Percentiles rank a stretch among this genome's conserved stretches.
Conservation (phyloP, 2,113 vertebrate genomes). For the Halcyon senegalensis region DNA sequence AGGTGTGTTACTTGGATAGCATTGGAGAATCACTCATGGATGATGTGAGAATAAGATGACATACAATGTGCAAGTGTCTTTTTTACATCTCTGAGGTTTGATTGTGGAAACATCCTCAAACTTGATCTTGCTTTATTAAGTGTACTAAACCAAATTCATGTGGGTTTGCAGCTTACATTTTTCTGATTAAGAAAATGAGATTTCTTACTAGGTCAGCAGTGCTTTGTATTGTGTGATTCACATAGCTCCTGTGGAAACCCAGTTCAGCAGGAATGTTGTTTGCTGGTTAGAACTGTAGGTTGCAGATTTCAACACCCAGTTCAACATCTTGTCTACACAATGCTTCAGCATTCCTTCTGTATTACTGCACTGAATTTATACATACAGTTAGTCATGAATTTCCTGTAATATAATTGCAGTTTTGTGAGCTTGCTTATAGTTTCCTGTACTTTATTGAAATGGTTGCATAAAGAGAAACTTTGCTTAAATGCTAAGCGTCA, state of each 20-base stretch:
- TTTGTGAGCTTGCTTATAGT: not conserved
- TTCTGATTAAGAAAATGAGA: conserved; percentile 57
- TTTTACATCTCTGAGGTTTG: conserved; percentile 55
- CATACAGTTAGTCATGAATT: not conserved
- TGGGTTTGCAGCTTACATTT: conserved; percentile 32
- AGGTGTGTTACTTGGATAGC: conserved; percentile 3
- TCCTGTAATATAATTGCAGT: not conserved
- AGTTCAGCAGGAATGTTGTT: conserved; percentile 32
- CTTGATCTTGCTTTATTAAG: conserved; percentile 65
- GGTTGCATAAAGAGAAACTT: not conserved
- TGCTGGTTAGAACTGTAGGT: conserved; percentile 53
- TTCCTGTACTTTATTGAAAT: not conserved
- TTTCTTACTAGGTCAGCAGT: conserved; percentile 56
- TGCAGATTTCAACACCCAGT: conserved; percentile 61
- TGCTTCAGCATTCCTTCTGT: not conserved
- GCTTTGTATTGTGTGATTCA: conserved; percentile 49
- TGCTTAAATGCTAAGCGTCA: not conserved
- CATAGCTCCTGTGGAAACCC: conserved; percentile 16
- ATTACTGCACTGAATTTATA: not conserved
- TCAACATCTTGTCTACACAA: conserved; percentile 43
- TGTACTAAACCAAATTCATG: conserved; percentile 66
- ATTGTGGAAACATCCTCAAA: conserved; percentile 64
- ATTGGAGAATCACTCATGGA: not conserved
- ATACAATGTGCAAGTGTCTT: conserved; percentile 29
- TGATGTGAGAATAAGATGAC: not conserved